phyloP scores from a whole-genome alignment of 2,113 vertebrate genomes.

The Neotragus pygmaeus region DNA sequence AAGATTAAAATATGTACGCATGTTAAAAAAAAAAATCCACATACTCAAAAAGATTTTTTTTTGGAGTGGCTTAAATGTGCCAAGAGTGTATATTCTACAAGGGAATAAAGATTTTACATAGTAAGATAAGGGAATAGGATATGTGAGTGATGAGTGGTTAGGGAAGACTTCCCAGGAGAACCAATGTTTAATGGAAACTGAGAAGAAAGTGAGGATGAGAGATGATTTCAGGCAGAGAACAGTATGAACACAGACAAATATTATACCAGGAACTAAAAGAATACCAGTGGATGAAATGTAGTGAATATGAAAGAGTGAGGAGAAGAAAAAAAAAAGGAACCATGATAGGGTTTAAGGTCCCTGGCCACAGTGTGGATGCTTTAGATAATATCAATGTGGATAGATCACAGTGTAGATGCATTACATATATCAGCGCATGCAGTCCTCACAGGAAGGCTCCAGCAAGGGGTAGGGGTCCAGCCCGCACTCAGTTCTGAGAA shows the following conservation, averaged over 20 bases:
- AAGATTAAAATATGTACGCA: background rate
- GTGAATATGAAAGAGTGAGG: background rate
- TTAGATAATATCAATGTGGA: background rate
- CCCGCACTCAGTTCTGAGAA: background rate
- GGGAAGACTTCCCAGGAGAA: background rate
- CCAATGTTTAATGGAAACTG: background rate
- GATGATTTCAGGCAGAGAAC: background rate
- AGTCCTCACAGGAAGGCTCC: background rate
- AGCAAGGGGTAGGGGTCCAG: background rate
- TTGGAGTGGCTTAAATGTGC: background rate
- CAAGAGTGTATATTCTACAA: background rate
- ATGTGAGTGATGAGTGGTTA: background rate
- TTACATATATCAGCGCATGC: background rate
- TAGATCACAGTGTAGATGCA: background rate
- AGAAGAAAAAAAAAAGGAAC: background rate
- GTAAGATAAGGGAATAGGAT: background rate
- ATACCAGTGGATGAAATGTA: background rate
- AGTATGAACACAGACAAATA: background rate
- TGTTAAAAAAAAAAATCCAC: background rate
- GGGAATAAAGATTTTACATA: background rate
- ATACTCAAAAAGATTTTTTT: background rate
- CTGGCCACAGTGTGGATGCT: background rate
- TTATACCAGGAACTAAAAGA: background rate
- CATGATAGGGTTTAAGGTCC: background rate
- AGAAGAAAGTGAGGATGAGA: background rate